phyloP scores from a whole-genome alignment of 2,113 vertebrate species.

The Oxygymnocypris stewartii region DNA sequence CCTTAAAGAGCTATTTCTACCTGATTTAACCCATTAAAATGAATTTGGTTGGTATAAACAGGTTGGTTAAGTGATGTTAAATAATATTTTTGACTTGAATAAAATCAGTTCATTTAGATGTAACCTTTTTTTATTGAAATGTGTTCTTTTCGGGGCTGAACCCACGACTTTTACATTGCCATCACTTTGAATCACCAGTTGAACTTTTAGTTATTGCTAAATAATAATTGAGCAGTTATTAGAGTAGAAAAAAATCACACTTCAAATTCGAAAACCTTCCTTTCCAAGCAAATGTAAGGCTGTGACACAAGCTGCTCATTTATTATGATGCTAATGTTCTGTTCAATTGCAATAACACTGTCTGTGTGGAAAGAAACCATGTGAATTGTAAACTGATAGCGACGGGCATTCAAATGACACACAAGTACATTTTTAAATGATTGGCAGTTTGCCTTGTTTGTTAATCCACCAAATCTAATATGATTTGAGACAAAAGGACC shows the following conservation, averaged over 20 bases:
- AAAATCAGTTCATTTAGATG: not conserved
- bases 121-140: not conserved
- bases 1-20: too few relatives aligned
- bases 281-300: constrained; percentile 53
- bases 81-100: too few relatives aligned
- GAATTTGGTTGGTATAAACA: too few relatives aligned
- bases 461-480: constrained; percentile 9
- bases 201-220: not conserved
- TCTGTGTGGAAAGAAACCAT: constrained; percentile 20
- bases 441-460: not conserved
- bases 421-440: constrained; percentile 21
- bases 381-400: not conserved
- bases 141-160: not conserved
- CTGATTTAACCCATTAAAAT: too few relatives aligned
- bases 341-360: constrained; percentile 26
- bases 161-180: not conserved
- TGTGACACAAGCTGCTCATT: constrained; percentile 29
- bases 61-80: too few relatives aligned
- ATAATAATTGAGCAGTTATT: constrained; percentile 4
- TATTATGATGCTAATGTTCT: constrained; percentile 41
- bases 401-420: not conserved
- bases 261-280: constrained; percentile 45
- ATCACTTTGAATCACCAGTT: not conserved
- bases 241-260: constrained; percentile 58
- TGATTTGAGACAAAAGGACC: not conserved